Percentiles rank a stretch among this genome's conserved stretches.
These are phyloP conservation scores for Porphyrio hochstetteri DNA, from an alignment of 2,113 vertebrate species.

Conservation along the genomic window DNA sequence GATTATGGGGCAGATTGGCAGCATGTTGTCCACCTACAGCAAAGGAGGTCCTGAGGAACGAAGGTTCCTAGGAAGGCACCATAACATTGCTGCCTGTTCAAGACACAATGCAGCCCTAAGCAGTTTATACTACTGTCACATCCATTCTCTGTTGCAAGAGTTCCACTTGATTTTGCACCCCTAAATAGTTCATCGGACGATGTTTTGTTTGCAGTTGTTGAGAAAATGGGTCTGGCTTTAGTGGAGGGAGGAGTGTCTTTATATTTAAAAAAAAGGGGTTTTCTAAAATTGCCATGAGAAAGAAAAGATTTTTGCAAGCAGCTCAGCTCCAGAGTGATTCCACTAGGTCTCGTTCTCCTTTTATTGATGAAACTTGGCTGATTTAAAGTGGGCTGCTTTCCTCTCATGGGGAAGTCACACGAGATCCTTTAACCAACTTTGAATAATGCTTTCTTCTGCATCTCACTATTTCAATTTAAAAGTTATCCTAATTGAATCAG, in stretches of 20 bases:
- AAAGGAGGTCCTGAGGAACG: background rate
- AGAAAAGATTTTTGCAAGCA: background rate
- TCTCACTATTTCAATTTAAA: background rate
- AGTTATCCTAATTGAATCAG: constrained; percentile 39
- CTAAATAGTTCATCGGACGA: background rate
- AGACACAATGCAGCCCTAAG: background rate
- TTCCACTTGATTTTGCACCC: background rate
- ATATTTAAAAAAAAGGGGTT: background rate
- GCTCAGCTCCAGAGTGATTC: background rate
- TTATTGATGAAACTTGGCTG: background rate
- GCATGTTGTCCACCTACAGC: background rate
- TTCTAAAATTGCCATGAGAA: background rate
- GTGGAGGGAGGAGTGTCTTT: background rate
- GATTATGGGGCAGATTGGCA: background rate
- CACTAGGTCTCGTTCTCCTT: background rate
- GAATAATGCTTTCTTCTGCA: background rate
- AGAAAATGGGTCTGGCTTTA: background rate
- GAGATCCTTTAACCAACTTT: background rate
- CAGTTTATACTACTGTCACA: background rate
- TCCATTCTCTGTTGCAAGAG: background rate
- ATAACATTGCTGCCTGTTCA: background rate
- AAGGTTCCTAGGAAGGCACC: background rate
- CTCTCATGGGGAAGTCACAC: background rate
- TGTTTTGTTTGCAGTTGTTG: background rate
- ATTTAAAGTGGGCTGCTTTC: background rate